A percentile compares a stretch with the other conserved stretches of the same genome.
These are phyloP conservation scores for Rhyacichthys aspro DNA, from an alignment of 2,797 vertebrate genomes.

Conservation along the genomic window DNA sequence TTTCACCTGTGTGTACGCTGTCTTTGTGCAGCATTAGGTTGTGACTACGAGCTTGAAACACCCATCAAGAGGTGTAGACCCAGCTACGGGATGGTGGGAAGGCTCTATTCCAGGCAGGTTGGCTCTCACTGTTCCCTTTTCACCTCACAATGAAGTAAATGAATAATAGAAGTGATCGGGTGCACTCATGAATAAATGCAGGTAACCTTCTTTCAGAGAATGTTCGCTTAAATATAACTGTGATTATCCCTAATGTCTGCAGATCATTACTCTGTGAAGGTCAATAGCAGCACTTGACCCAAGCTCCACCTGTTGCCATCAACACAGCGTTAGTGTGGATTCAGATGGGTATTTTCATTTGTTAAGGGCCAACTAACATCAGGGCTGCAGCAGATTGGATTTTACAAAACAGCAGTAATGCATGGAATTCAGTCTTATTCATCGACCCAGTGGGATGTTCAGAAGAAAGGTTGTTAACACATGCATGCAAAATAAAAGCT, in stretches of 20 bases:
- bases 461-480: background rate
- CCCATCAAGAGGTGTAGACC: conserved; percentile 24
- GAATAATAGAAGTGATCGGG: conserved; percentile 38
- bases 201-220: conserved; percentile 40
- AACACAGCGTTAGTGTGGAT: background rate
- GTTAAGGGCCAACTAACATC: background rate
- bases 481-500: background rate
- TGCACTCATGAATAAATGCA: conserved; percentile 55
- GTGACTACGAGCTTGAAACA: conserved; percentile 23
- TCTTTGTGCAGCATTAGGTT: conserved; percentile 1
- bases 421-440: conserved; percentile 14
- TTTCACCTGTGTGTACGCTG: conserved; percentile 15
- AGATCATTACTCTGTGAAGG: conserved; percentile 34
- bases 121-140: conserved; percentile 18
- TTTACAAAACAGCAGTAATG: conserved; percentile 7
- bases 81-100: conserved; percentile 16
- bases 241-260: conserved; percentile 37
- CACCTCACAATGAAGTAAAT: conserved; percentile 41
- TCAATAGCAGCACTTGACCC: conserved; percentile 52
- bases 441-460: background rate
- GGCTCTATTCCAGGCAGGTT: conserved; percentile 16
- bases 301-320: conserved; percentile 25
- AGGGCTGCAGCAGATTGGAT: conserved; percentile 14
- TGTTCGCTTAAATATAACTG: conserved; percentile 39
- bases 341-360: background rate